Conservation (phyloP, 2,797 vertebrate genomes). For the Tadarida brasiliensis region DNA sequence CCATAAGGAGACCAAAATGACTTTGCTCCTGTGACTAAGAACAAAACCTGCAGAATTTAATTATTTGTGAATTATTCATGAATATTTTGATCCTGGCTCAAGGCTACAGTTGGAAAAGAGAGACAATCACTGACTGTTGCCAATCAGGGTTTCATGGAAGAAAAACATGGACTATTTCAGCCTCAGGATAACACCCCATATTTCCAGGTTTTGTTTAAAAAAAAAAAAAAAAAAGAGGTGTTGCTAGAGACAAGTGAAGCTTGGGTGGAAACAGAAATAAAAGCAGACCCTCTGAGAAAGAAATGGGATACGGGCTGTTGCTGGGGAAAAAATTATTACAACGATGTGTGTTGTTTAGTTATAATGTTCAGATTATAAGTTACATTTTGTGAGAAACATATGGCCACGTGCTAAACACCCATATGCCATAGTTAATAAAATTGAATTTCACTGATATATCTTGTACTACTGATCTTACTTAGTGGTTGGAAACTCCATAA, state of each 20-base stretch:
- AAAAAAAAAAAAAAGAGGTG: constrained; percentile 65
- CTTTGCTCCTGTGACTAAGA: constrained; percentile 83
- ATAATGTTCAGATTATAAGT: constrained; percentile 76
- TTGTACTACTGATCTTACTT: constrained; percentile 17
- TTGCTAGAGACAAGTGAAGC: constrained; percentile 66
- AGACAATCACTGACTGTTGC: constrained; percentile 61
- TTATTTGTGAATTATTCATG: constrained; percentile 85
- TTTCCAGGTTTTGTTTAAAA: constrained; percentile 57
- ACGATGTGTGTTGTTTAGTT: constrained; percentile 71
- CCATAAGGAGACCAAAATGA: constrained; percentile 83
- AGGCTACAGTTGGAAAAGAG: constrained; percentile 65
- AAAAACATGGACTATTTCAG: constrained; percentile 73
- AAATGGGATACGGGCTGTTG: constrained; percentile 73
- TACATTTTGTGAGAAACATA: constrained; percentile 76
- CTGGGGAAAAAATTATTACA: constrained; percentile 72
- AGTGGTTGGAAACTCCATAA: constrained; percentile 54
- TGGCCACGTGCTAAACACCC: constrained; percentile 74
- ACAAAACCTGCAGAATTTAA: constrained; percentile 86
- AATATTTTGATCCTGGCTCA: constrained; percentile 54
- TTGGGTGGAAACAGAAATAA: constrained; percentile 71
- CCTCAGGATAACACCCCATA: constrained; percentile 75
- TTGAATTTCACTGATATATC: constrained; percentile 50
- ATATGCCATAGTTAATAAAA: constrained; percentile 73
- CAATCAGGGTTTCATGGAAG: constrained; percentile 62
- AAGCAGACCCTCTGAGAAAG: constrained; percentile 74